These are phyloP conservation scores for Smithornis capensis DNA, from an alignment of 2,113 vertebrate species.

Conservation along the genomic window DNA sequence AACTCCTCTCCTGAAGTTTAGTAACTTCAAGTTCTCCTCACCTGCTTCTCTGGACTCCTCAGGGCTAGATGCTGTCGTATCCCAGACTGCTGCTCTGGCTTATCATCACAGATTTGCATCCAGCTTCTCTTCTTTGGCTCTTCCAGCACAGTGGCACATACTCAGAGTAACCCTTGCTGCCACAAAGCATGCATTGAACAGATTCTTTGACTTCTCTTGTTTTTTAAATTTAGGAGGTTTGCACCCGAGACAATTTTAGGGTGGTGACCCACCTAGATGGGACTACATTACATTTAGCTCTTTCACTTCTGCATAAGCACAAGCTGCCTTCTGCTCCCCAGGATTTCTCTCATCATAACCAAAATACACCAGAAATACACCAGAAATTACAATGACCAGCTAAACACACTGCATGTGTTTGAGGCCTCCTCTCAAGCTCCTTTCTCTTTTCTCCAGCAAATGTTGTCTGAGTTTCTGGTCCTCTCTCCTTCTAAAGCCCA, in stretches of 20 bases:
- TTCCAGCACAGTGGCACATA: not conserved
- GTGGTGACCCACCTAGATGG: not conserved
- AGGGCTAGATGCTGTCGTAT: rapidly evolving
- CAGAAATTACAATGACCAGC: not conserved
- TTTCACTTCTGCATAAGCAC: not conserved
- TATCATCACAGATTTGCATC: not conserved
- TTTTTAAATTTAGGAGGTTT: not conserved
- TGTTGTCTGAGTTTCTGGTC: not conserved
- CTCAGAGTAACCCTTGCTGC: not conserved
- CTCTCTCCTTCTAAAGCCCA: not conserved
- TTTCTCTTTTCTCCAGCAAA: not conserved
- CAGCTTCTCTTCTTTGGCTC: not conserved
- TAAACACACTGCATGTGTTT: not conserved
- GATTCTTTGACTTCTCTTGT: not conserved
- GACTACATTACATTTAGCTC: not conserved
- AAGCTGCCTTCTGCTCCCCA: not conserved
- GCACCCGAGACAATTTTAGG: not conserved
- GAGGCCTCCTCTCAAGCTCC: not conserved
- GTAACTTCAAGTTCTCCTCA: not conserved
- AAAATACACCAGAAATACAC: not conserved
- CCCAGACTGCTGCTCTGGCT: not conserved
- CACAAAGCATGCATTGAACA: not conserved
- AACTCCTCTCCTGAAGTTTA: not conserved
- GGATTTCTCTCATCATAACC: not conserved
- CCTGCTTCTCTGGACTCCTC: not conserved